A percentile compares a stretch with the other conserved stretches of the same genome.
phyloP scores from a whole-genome alignment of 2,113 vertebrate genomes.

The Anguilla rostrata region DNA sequence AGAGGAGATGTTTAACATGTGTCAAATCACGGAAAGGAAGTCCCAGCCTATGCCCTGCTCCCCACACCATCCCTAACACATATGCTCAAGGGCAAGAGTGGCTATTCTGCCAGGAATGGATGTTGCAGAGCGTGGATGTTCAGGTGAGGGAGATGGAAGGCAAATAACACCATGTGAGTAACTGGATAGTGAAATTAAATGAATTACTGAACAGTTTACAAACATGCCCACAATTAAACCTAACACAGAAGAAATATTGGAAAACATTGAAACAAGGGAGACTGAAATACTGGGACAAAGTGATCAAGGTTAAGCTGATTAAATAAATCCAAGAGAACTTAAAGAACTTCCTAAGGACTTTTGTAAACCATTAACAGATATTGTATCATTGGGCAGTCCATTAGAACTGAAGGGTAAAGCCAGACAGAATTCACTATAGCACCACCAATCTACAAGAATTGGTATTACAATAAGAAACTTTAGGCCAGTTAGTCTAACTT shows the following conservation, averaged over 20 bases:
- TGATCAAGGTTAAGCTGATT: neutral
- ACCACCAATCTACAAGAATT: neutral
- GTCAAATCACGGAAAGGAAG: neutral
- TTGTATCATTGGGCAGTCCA: neutral
- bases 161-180: no score
- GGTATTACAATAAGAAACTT: neutral
- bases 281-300: neutral
- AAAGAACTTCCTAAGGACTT: neutral
- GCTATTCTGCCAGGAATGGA: neutral
- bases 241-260: neutral
- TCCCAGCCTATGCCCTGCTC: neutral
- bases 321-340: neutral
- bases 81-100: neutral
- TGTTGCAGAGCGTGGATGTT: neutral
- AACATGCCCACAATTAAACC: neutral
- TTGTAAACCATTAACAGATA: neutral
- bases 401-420: neutral
- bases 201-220: neutral
- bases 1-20: neutral
- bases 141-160: neutral
- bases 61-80: neutral
- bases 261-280: neutral
- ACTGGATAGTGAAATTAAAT: no score
- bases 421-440: neutral
- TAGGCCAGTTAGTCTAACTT: neutral